phyloP scores from a whole-genome alignment of 1,140 invertebrate species.

The Hydropsyche tenuis region DNA sequence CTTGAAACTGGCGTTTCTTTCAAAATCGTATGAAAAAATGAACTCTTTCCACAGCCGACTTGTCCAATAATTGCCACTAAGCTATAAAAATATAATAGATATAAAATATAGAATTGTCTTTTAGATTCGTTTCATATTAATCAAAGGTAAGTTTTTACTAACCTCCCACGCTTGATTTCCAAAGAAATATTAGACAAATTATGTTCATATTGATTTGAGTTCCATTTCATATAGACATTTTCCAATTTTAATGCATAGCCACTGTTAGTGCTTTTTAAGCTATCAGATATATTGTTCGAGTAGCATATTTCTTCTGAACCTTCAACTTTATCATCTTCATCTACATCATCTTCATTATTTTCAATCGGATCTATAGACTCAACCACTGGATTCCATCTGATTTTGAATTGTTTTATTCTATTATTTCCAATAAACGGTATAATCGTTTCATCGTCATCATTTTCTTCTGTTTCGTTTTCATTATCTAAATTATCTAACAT shows the following conservation, averaged over 20 bases:
- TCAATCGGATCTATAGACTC: not conserved
- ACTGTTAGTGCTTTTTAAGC: not conserved
- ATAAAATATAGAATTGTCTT: not conserved
- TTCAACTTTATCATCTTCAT: not conserved
- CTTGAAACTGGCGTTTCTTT: conserved; percentile 70
- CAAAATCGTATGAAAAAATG: conserved; percentile 72
- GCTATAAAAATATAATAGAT: too few relatives aligned
- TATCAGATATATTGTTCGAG: not conserved
- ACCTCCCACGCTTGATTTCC: conserved; percentile 43
- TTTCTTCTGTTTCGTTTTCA: conserved; percentile 19
- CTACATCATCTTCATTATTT: not conserved
- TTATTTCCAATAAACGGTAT: conserved; percentile 39
- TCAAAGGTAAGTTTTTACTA: not conserved
- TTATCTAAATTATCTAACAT: not conserved
- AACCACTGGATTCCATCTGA: conserved; percentile 29
- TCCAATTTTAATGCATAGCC: conserved; percentile 28
- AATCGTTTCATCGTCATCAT: conserved; percentile 34
- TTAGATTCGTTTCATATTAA: not conserved
- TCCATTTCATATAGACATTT: conserved; percentile 41
- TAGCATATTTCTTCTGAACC: not conserved
- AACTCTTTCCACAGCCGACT: conserved; percentile 83
- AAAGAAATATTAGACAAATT: conserved; percentile 40
- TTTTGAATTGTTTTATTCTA: conserved; percentile 41
- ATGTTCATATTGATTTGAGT: conserved; percentile 32
- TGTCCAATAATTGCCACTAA: conserved; percentile 63